phyloP scores from a whole-genome alignment of 2,888 invertebrate species.

The Mechanitis mazaeus region DNA sequence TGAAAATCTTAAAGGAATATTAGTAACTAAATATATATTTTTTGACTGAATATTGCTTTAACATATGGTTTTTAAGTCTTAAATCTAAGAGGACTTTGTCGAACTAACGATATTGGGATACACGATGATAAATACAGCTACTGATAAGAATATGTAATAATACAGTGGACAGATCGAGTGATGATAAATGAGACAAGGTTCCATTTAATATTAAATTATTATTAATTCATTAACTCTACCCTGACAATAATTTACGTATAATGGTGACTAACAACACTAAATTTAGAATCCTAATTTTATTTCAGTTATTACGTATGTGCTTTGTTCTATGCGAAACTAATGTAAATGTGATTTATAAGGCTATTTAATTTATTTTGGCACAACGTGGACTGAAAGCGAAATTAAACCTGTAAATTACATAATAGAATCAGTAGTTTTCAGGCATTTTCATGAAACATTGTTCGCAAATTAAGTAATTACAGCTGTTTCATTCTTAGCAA shows the following conservation, averaged over 20 bases:
- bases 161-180: constrained; percentile 51
- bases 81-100: constrained; percentile 47
- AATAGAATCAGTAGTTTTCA: neutral
- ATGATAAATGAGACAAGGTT: constrained; percentile 64
- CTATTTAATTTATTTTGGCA: constrained; percentile 61
- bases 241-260: constrained; percentile 94
- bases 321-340: constrained; percentile 23
- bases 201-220: constrained; percentile 56
- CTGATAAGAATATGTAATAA: constrained; percentile 40
- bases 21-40: constrained; percentile 1
- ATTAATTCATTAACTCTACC: constrained; percentile 75
- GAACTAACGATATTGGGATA: constrained; percentile 64
- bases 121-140: constrained; percentile 41
- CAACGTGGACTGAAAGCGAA: constrained; percentile 62
- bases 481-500: constrained; percentile 19
- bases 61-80: constrained; percentile 27
- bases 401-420: constrained; percentile 20
- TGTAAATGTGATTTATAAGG: constrained; percentile 5
- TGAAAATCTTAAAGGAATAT: neutral
- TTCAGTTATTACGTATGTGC: constrained; percentile 64
- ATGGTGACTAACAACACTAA: constrained; percentile 80
- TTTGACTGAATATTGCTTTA: constrained; percentile 4
- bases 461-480: neutral
- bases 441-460: neutral
- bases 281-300: constrained; percentile 57